Evolutionary conservation across 2,113 vertebrate genomes (phyloP).

Genomic region (Brachyistius frenatus): DNA sequence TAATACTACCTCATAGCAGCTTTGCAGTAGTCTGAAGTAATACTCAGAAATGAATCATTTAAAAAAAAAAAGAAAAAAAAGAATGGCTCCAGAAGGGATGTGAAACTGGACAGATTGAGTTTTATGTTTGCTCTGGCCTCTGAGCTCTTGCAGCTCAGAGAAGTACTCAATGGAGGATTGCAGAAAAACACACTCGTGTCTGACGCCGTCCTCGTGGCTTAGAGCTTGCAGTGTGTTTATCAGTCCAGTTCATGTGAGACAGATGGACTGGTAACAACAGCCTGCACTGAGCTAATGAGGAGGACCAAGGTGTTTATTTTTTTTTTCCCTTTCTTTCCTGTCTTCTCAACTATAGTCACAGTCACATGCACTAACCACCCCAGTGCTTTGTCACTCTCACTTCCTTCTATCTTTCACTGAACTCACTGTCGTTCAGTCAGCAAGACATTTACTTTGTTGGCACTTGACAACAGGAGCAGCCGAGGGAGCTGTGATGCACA

Average conservation of each 20-base stretch:
- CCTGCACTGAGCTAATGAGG: slow-evolving; percentile 18
- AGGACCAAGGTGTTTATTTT: slow-evolving; percentile 18
- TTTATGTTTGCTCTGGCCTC: slow-evolving; percentile 13
- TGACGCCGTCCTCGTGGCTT: slow-evolving; percentile 21
- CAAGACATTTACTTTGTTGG: slow-evolving; percentile 36
- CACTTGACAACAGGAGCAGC: slow-evolving; percentile 18
- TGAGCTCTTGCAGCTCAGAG: slow-evolving; percentile 27
- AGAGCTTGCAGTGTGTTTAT: slow-evolving; percentile 30
- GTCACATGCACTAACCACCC: slow-evolving; percentile 54
- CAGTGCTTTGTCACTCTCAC: slow-evolving; percentile 34
- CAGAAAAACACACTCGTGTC: slow-evolving; percentile 18
- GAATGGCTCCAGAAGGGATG: not conserved
- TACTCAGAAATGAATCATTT: not conserved
- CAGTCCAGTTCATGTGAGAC: slow-evolving; percentile 45
- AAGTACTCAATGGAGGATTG: slow-evolving; percentile 16
- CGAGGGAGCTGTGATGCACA: not conserved
- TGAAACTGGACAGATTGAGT: slow-evolving; percentile 31
- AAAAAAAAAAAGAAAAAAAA: not conserved
- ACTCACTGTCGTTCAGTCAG: slow-evolving; percentile 24
- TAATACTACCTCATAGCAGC: not conserved
- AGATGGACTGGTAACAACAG: slow-evolving; percentile 54
- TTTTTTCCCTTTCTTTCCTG: slow-evolving; percentile 22
- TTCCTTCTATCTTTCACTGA: slow-evolving; percentile 42
- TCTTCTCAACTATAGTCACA: not conserved
- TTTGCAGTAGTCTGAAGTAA: not conserved